Percentiles rank a stretch among this genome's conserved stretches.
These are phyloP conservation scores for Mycetomoellerius zeteki DNA, from an alignment of 1,140 invertebrate genomes.

Conservation along the genomic window DNA sequence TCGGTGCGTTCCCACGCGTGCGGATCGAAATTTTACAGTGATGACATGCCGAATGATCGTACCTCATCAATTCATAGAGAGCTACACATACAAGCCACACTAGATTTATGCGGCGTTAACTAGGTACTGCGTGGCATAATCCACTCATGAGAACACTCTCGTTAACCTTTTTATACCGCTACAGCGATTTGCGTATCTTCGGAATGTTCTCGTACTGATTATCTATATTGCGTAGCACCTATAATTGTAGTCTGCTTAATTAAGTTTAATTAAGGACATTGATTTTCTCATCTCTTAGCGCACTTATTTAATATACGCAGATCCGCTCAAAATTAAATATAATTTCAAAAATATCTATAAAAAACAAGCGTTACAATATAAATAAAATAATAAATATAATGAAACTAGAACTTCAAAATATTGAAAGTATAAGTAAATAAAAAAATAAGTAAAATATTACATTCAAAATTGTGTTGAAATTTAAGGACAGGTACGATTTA, in stretches of 20 bases:
- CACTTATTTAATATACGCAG: background rate
- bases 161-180: constrained; percentile 48
- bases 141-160: constrained; percentile 58
- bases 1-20: constrained; percentile 2
- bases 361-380: background rate
- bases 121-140: constrained; percentile 43
- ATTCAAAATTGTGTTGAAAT: background rate
- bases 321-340: constrained; percentile 5
- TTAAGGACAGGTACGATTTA: background rate
- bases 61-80: constrained; percentile 46
- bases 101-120: constrained; percentile 57
- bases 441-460: background rate
- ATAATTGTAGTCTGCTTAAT: constrained; percentile 40
- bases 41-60: constrained; percentile 17
- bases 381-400: background rate
- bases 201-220: constrained; percentile 54
- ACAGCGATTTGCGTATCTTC: constrained; percentile 51
- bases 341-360: background rate
- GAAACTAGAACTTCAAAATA: background rate
- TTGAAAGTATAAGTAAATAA: too few relatives aligned
- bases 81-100: constrained; percentile 10
- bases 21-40: constrained; percentile 22
- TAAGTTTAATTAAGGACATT: constrained; percentile 49
- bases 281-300: background rate
- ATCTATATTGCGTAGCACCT: constrained; percentile 14